Base-by-base conservation (phyloP, 2,888 invertebrate species). In the Gandaritis pyraliata region DNA sequence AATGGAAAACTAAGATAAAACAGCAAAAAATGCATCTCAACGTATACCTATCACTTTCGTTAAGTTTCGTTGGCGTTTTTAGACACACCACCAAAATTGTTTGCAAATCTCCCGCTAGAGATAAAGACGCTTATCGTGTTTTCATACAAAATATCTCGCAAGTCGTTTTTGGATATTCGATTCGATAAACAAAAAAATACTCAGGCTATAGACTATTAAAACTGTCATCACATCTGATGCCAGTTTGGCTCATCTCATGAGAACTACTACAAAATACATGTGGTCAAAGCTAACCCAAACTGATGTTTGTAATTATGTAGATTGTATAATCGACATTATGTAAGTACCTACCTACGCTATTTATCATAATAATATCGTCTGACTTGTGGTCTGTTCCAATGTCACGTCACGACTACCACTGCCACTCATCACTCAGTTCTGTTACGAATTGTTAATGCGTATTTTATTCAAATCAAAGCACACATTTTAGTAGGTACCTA, bases 1-100 rank as follows among this genome's bases (percentile, higher is more conserved):
- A 41, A 52, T 43, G 30, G 52, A 52, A 52, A 52, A 43, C 30
- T 43, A 8, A 39, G 36, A 41, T 41, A 41, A 41, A 13, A 15
- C 41, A 8, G 12, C 41, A 15, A 18, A 46, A 23, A 29, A 23
- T 12, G 13, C 16, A 18, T 39, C 10, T 7, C 5, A 12, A 50
- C n/a, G n/a, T n/a, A n/a, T n/a, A n/a, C n/a, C 18, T n/a, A 39
- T 13, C 23, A 51, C 51, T 23, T 29, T 29, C 39, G 8, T 38
- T 36, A 11, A 13, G n/a, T n/a, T n/a, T n/a, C n/a, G n/a, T n/a
- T n/a, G n/a, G n/a, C n/a, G n/a, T n/a, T n/a, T n/a, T n/a, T n/a
- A n/a, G n/a, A n/a, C n/a, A n/a, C n/a, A n/a, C n/a, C n/a, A n/a
- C n/a, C n/a, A n/a, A n/a, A n/a, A n/a, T n/a, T n/a, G n/a, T n/a